Percentiles rank a stretch among this genome's conserved stretches.
These are phyloP conservation scores for Lateolabrax maculatus DNA, from an alignment of 2,797 vertebrate genomes.

Conservation along the genomic window DNA sequence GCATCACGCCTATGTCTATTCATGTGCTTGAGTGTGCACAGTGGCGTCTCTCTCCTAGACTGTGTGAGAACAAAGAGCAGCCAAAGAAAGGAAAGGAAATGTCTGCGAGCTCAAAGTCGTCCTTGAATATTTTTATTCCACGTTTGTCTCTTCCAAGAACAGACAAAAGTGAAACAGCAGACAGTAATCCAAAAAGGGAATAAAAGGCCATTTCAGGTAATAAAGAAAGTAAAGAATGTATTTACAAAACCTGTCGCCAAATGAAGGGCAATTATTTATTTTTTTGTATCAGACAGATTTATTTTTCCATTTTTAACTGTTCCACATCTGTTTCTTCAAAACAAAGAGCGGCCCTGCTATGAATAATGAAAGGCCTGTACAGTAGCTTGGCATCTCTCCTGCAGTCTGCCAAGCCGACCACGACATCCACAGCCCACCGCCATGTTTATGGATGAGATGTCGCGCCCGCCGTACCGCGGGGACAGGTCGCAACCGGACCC, in stretches of 20 bases:
- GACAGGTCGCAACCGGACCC: constrained; percentile 69
- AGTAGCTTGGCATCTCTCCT: constrained; percentile 64
- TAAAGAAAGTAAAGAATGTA: constrained; percentile 44
- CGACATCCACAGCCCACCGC: constrained; percentile 40
- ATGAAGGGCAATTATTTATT: constrained; percentile 27
- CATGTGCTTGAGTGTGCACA: background rate
- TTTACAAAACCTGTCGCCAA: constrained; percentile 34
- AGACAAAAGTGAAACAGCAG: constrained; percentile 43
- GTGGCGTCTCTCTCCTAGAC: constrained; percentile 24
- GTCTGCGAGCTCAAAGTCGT: constrained; percentile 37
- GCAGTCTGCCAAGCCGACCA: constrained; percentile 54
- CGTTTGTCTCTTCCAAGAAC: constrained; percentile 22
- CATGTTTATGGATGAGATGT: constrained; percentile 85
- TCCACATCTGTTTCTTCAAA: constrained; percentile 53
- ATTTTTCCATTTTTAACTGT: constrained; percentile 25
- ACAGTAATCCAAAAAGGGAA: constrained; percentile 34
- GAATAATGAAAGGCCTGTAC: constrained; percentile 68
- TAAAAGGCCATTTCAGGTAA: constrained; percentile 36
- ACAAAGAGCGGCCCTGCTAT: constrained; percentile 50
- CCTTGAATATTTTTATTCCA: constrained; percentile 60
- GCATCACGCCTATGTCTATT: background rate
- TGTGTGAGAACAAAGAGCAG: constrained; percentile 56
- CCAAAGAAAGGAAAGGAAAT: constrained; percentile 32
- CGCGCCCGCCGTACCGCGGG: constrained; percentile 43
- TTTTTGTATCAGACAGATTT: constrained; percentile 32